Conservation (phyloP, 2,797 vertebrate species). For the Decapterus maruadsi region DNA sequence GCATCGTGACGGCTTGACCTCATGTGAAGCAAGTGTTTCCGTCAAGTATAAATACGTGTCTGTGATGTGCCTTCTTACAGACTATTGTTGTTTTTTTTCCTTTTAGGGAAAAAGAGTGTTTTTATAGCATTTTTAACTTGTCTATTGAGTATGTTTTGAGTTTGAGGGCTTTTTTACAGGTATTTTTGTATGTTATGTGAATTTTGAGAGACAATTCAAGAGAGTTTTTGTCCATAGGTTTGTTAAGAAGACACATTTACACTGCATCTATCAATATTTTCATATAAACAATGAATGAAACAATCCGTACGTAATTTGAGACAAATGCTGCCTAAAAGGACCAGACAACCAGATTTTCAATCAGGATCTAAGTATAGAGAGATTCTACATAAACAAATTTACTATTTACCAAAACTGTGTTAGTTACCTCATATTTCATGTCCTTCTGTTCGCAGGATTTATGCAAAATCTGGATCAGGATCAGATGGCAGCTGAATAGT, state of each 20-base stretch:
- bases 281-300: not conserved
- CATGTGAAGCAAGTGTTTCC: not conserved
- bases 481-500: not conserved
- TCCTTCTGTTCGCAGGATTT: too few species aligned
- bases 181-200: not conserved
- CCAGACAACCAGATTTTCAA: not conserved
- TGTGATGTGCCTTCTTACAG: not conserved
- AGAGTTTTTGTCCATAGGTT: not conserved
- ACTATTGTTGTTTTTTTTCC: not conserved
- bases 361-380: not conserved
- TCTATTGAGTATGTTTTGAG: not conserved
- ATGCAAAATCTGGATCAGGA: not conserved
- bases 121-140: not conserved
- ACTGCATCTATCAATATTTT: not conserved
- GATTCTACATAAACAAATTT: not conserved
- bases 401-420: not conserved
- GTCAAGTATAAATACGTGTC: not conserved
- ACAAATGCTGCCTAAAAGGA: not conserved
- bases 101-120: not conserved
- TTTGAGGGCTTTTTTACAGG: not conserved
- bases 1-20: constrained; percentile 33
- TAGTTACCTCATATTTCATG: not conserved
- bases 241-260: not conserved
- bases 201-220: not conserved
- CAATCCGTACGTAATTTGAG: not conserved